Conservation (phyloP, 2,113 vertebrate species). For the Cricetomys ansorgei region DNA sequence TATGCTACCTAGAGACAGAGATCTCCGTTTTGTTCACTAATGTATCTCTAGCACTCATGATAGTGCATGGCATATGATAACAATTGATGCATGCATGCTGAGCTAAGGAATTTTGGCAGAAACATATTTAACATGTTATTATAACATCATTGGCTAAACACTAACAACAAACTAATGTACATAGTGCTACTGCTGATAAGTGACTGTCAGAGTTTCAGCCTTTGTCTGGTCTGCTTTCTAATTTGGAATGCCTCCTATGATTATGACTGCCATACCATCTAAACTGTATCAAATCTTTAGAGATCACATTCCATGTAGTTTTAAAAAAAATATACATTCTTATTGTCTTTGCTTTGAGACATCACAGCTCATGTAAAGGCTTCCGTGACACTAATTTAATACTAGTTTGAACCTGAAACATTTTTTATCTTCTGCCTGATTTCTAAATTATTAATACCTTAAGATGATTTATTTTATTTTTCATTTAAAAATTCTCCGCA, state of each 20-base stretch:
- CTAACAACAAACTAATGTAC: conserved; percentile 29
- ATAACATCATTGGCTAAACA: neutral
- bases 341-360: neutral
- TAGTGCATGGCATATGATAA: neutral
- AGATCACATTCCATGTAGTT: neutral
- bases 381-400: neutral
- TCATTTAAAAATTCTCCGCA: conserved; percentile 11
- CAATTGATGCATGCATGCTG: neutral
- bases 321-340: neutral
- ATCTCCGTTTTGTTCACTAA: neutral
- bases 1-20: neutral
- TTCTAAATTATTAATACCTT: conserved; percentile 37
- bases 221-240: neutral
- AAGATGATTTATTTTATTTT: neutral
- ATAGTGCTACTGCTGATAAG: neutral
- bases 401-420: conserved; percentile 16
- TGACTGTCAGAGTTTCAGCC: neutral
- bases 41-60: neutral
- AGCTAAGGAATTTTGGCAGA: conserved; percentile 1
- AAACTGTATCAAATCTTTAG: conserved; percentile 22
- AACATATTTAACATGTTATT: conserved; percentile 32
- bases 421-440: conserved; percentile 39
- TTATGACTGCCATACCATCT: neutral
- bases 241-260: neutral
- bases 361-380: neutral